A percentile compares a stretch with the other conserved stretches of the same genome.
Evolutionary conservation across 2,888 invertebrate genomes (phyloP).

Genomic region (Ecdyonurus torrentis): DNA sequence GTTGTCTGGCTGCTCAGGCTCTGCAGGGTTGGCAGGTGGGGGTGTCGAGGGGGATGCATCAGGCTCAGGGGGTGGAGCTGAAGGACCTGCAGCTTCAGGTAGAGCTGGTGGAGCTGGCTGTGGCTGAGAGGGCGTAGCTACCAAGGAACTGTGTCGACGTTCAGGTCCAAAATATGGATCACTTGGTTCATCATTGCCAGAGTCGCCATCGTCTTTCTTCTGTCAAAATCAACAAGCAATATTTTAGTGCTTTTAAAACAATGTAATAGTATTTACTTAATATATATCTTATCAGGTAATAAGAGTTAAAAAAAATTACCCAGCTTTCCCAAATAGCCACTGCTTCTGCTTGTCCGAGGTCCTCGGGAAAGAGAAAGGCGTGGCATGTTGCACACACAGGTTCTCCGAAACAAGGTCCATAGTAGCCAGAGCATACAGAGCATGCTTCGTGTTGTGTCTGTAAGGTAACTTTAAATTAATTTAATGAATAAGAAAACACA

Average conservation of each 20-base stretch:
- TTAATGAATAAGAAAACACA: no score
- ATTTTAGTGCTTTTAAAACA: no score
- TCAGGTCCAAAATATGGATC: constrained; percentile 40
- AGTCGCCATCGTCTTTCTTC: constrained; percentile 78
- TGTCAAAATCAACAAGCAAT: no score
- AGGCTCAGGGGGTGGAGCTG: constrained; percentile 21
- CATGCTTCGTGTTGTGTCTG: constrained; percentile 49
- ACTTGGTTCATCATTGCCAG: constrained; percentile 86
- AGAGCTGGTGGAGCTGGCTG: constrained; percentile 15
- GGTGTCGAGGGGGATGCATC: constrained; percentile 30
- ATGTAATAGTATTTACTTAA: no score
- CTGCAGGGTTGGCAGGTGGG: constrained; percentile 12
- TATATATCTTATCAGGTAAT: background rate
- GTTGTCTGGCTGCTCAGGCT: background rate
- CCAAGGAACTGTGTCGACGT: constrained; percentile 19
- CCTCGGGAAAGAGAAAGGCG: constrained; percentile 76
- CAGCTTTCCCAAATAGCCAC: constrained; percentile 23
- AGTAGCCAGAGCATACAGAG: constrained; percentile 78
- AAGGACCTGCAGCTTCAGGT: constrained; percentile 13
- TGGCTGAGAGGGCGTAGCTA: constrained; percentile 14
- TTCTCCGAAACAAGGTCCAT: constrained; percentile 79
- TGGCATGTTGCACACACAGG: constrained; percentile 87
- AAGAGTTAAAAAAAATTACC: constrained; percentile 18
- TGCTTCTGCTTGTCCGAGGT: constrained; percentile 27
- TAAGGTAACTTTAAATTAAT: no score